Evolutionary conservation across 2,113 vertebrate species (phyloP).

Genomic region (Otus sunia): DNA sequence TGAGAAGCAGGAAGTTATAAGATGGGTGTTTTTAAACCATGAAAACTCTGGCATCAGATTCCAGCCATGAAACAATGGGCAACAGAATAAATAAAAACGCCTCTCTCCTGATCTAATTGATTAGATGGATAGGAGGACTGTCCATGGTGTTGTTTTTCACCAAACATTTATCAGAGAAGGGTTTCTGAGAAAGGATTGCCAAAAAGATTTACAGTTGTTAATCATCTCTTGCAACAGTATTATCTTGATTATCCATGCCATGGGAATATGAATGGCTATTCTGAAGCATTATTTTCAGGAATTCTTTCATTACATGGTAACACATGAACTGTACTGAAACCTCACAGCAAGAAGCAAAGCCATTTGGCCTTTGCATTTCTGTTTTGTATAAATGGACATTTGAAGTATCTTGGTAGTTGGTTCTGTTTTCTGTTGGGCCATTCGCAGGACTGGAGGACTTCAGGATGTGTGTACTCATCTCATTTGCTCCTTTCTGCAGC

Average conservation of each 20-base stretch:
- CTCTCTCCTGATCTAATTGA: slow-evolving; percentile 47
- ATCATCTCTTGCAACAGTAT: slow-evolving; percentile 48
- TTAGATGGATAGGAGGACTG: slow-evolving; percentile 6
- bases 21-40: background rate
- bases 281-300: slow-evolving; percentile 45
- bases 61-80: background rate
- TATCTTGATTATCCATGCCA: slow-evolving; percentile 52
- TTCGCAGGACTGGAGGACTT: background rate
- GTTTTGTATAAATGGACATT: background rate
- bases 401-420: background rate
- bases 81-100: slow-evolving; percentile 49
- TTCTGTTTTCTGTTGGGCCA: background rate
- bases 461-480: background rate
- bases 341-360: background rate
- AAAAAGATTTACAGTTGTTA: slow-evolving; percentile 48
- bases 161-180: background rate
- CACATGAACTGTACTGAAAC: background rate
- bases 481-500: background rate
- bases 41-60: background rate
- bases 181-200: slow-evolving; percentile 43
- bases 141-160: background rate
- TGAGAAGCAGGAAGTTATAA: background rate
- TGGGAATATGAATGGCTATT: slow-evolving; percentile 15
- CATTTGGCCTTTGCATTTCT: background rate
- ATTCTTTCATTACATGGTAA: slow-evolving; percentile 42